These are phyloP conservation scores for Maniola jurtina DNA, from an alignment of 1,140 invertebrate species.

Conservation along the genomic window DNA sequence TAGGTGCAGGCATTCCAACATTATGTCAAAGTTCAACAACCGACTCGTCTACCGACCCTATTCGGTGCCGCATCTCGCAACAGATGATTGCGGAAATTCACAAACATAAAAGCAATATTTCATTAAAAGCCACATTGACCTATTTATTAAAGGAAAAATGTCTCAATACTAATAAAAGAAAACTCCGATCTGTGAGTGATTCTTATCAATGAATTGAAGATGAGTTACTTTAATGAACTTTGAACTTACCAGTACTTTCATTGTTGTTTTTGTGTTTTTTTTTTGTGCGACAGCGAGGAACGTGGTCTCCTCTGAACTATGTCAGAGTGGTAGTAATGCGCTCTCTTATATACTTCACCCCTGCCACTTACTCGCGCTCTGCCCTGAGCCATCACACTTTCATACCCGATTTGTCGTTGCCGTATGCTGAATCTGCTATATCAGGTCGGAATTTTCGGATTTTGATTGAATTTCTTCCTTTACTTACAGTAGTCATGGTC, in stretches of 20 bases:
- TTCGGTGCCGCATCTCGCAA: constrained; percentile 54
- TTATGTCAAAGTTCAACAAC: constrained; percentile 69
- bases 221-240: constrained; percentile 37
- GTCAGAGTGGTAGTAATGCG: constrained; percentile 68
- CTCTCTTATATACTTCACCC: constrained; percentile 75
- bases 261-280: constrained; percentile 54
- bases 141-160: constrained; percentile 22
- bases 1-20: constrained; percentile 49
- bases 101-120: constrained; percentile 31
- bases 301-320: constrained; percentile 70
- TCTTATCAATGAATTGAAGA: constrained; percentile 19
- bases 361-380: constrained; percentile 66
- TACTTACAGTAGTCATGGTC: neutral
- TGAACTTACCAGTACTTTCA: constrained; percentile 73
- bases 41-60: constrained; percentile 53
- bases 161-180: constrained; percentile 5
- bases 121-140: constrained; percentile 31
- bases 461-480: constrained; percentile 14
- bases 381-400: constrained; percentile 71
- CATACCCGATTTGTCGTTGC: constrained; percentile 62
- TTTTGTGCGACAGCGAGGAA: constrained; percentile 60
- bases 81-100: constrained; percentile 50
- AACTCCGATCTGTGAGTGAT: neutral
- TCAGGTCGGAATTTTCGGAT: constrained; percentile 12
- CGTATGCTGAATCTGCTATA: constrained; percentile 50